Evolutionary conservation across 2,113 vertebrate species (phyloP), one percentile per base, ranked within the genome.

Genomic region (Siniperca knerii): DNA sequence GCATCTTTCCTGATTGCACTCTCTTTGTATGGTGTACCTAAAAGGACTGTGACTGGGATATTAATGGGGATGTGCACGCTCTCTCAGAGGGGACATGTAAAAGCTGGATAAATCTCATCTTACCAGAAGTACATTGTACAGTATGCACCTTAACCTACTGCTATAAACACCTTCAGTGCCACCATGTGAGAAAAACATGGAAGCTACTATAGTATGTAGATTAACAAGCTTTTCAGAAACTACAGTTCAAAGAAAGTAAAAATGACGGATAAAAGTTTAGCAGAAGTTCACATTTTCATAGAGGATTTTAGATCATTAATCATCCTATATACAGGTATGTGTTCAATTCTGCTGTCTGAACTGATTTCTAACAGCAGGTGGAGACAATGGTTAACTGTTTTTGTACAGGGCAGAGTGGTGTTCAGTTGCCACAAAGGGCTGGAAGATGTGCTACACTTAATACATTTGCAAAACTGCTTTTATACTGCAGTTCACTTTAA

Each of bases 311-410:
- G 58, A 23, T 54, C 8, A 9, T 73, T 25, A 54, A 21, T 44
- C 44, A 52, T 12, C 23, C 6, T 50, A 20, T 9, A 29, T 29
- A 37, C 35, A 37, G 35, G 1, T 20, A 18, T 58, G 50, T 52
- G 44, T 13, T 23, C 4, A 9, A 21, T 52, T 7, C 25, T 54
- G 8, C 23, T 15, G 68, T 44, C 33, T 37, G 10, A 35, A 5
- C 21, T 40, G 23, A 29, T 71, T 67, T 67, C 42, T 55, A 48
- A 23, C 33, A 80, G 71, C 66, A 80, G 72, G 54, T 74, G 74
- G 74, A 73, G 77, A 76, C 77, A 76, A 4, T 23, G 42, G 20
- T 57, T 60, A 70, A 35, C 71, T 52, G 20, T 25, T 70, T 50
- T 23, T 70, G 9, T 29, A 42, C 23, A 33, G 50, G 15, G 15